Percentiles rank a stretch among this genome's conserved stretches.
These are phyloP conservation scores for Cephus nigrinus DNA, from an alignment of 2,888 invertebrate genomes.

Conservation along the genomic window DNA sequence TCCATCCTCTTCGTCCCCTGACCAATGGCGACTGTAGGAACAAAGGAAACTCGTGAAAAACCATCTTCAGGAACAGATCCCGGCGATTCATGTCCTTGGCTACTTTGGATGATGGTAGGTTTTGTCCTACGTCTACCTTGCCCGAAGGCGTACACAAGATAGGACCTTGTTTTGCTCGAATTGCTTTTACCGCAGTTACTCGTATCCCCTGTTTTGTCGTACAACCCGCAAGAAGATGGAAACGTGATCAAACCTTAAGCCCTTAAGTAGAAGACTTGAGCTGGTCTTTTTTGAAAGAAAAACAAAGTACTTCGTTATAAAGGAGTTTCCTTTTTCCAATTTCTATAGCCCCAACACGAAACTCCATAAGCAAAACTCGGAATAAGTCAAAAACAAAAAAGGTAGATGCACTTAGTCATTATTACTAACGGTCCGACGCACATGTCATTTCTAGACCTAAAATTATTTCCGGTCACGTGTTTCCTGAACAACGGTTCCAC, in stretches of 20 bases:
- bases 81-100: neutral
- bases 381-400: neutral
- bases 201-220: neutral
- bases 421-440: neutral
- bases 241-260: neutral
- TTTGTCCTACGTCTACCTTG: neutral
- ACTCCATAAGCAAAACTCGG: neutral
- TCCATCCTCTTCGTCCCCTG: slow-evolving; percentile 49
- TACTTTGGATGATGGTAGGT: neutral
- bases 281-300: neutral
- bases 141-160: neutral
- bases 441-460: neutral
- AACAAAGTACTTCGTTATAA: neutral
- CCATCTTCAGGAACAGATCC: neutral
- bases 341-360: neutral
- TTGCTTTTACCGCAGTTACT: neutral
- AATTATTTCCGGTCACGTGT: neutral
- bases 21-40: slow-evolving; percentile 52
- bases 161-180: neutral
- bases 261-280: neutral
- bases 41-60: slow-evolving; percentile 2
- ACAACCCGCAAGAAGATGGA: neutral
- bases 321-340: neutral
- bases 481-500: neutral
- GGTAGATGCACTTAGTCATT: neutral